Evolutionary conservation across 2,888 invertebrate genomes (phyloP), one percentile per base, ranked within the genome.

Genomic region (Philopedon plagiatum): DNA sequence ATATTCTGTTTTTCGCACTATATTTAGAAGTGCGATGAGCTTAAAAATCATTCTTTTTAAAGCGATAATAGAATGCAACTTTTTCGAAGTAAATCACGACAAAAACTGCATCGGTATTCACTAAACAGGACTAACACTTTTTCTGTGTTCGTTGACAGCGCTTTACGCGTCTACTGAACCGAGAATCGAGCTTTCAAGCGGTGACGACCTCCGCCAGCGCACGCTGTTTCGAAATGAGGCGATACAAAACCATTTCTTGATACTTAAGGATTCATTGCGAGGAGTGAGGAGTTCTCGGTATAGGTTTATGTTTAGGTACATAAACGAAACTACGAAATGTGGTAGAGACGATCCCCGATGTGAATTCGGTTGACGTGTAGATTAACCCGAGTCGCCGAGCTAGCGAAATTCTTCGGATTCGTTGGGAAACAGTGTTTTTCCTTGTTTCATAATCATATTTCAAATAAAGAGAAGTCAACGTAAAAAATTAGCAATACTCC

Each of bases 211-310:
- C 58, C 19, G 9, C 67, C 26, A 34, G 41, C 58, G 41, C 70
- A 57, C 64, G 70, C 58, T 41, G 49, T 62, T 61, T 72, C 46
- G 46, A 37, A 72, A 67, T 72, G 66, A 72, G 62, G 56, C 44
- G 67, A 26, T 57, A 62, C 71, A 63, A 32, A 63, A 37, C 46
- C 72, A 62, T 56, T 67, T 72, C 72, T 72, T 49, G 57, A 72
- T 72, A 72, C 72, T 72, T 72, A 71, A 69, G 67, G 66, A 66
- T 61, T 61, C 56, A 39, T 67, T 37, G 60, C 34, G 62, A 41
- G 61, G 70, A 71, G 23, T 72, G 62, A 41, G 61, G 70, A 71
- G 23, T 72, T 72, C 72, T 67, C 67, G 63, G 72, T 72, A 72
- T 67, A 66, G 46, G 57, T 23, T 63, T 18, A 58, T 57, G 63